Evolutionary conservation across 2,797 vertebrate species (phyloP), one percentile per base, ranked within the genome.

Genomic region (Amazona ochrocephala): DNA sequence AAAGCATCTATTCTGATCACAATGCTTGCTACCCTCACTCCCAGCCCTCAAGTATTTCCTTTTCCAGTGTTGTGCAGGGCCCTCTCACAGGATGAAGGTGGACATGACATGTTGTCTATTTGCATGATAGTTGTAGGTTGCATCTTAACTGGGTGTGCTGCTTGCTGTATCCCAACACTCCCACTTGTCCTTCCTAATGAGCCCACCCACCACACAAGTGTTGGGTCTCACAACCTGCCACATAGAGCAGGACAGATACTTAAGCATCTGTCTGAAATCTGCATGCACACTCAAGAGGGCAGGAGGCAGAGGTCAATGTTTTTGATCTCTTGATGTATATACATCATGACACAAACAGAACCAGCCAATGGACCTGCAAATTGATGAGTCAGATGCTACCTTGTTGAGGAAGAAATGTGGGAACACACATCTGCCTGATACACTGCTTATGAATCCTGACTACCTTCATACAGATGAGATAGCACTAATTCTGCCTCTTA

Each of bases 101-200:
- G n/a, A 10, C 32, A 15, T 27, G 47, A 8, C 24, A 58, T 9
- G 11, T 39, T 48, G 11, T 5, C 78, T 64, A 39, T 70, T 48
- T 5, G 1, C 2, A 11, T 76, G 1, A 5, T 1, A 53, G 32
- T 8, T 61, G 66, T 78, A 87, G 7, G 4, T 1, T 75, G 13
- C 8, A 50, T 71, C 48, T 45, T 72, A 87, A 44, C 19, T 7
- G 13, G 5, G 11, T 62, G 12, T 51, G 11, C 17, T 58, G 4
- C 13, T 81, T 6, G 27, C 39, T 73, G 44, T 58, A 68, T 53
- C 24, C 27, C 30, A 68, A 2, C 9, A 48, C 17, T 37, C 39
- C 16, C 27, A 13, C 4, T 73, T 73, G 5, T 56, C 22, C 50
- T 62, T 86, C 17, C 22, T n/a, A 34, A 51, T 29, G 29, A 82